Evolutionary conservation across 1,140 invertebrate species (phyloP), one percentile per base, ranked within the genome.

Genomic region (Drosophila ficusphila): DNA sequence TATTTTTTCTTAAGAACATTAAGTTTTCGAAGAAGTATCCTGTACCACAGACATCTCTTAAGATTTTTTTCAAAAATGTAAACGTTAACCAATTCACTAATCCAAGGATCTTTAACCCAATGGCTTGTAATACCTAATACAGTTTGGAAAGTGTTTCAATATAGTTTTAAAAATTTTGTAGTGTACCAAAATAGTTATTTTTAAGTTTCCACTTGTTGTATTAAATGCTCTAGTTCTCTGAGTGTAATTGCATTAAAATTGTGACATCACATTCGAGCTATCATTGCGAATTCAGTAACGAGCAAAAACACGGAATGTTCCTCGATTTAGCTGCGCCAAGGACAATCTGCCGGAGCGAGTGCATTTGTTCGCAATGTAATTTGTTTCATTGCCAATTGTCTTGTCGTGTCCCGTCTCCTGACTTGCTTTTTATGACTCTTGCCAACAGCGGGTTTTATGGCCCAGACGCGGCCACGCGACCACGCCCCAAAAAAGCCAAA

Each of bases 341-440:
- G 64, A 56, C 65, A 61, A 44, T 68, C 47, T 42, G 61, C 29
- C 47, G 34, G 5, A 29, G 68, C 47, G 62, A 72, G 54, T 73
- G 70, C 70, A 73, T 73, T 64, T 73, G 70, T 73, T 79, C 58
- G 76, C 76, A 42, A 65, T 76, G 81, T 76, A 61, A 85, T 85
- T 85, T 86, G 81, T 78, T 85, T 81, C 68, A 86, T 81, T 88
- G 81, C 70, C 81, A 88, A 86, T 88, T 86, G 81, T 86, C 67
- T 79, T 79, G 53, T 83, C 62, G 58, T 83, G 74, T 65, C 41
- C 56, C 56, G 52, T 58, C 51, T 76, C 48, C 56, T 48, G 49
- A 70, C 71, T 71, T 57, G 64, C 68, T 73, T 78, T 85, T 86
- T 86, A 85, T 85, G 81, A 85, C 82, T 81, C 74, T 79, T 79